Percentiles rank a stretch among this genome's conserved stretches.
Evolutionary conservation across 1,140 invertebrate genomes (phyloP).

Genomic region (Nymphalis io): DNA sequence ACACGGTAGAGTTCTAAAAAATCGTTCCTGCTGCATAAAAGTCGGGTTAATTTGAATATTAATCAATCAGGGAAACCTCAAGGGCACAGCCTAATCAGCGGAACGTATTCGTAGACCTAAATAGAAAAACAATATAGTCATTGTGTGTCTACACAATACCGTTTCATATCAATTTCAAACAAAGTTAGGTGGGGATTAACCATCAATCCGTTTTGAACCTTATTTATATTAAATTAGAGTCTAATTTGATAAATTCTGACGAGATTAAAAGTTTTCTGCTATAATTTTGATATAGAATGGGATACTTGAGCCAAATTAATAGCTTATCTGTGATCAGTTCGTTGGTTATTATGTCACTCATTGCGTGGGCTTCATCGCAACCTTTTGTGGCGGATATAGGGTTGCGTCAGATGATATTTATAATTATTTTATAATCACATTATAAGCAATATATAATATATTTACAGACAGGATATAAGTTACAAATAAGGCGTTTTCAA

Average conservation of each 20-base stretch:
- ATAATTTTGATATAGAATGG: slow-evolving; percentile 59
- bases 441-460: background rate
- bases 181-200: slow-evolving; percentile 10
- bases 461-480: background rate
- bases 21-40: slow-evolving; percentile 12
- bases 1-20: background rate
- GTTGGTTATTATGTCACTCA: slow-evolving; percentile 72
- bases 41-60: slow-evolving; percentile 45
- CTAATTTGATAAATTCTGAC: slow-evolving; percentile 1
- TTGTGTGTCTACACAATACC: slow-evolving; percentile 59
- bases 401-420: slow-evolving; percentile 29
- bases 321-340: slow-evolving; percentile 69
- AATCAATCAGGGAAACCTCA: slow-evolving; percentile 56
- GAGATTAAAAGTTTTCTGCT: slow-evolving; percentile 38
- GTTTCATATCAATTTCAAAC: slow-evolving; percentile 62
- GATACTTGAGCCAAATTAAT: slow-evolving; percentile 76
- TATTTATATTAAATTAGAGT: slow-evolving; percentile 28
- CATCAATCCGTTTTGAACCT: slow-evolving; percentile 24
- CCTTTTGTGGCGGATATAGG: slow-evolving; percentile 46
- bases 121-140: slow-evolving; percentile 62
- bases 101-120: slow-evolving; percentile 48
- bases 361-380: slow-evolving; percentile 49
- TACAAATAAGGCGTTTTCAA: too few relatives aligned
- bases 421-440: too few relatives aligned
- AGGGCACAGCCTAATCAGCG: slow-evolving; percentile 54